Base-by-base conservation (phyloP, 2,888 invertebrate genomes). In the Melitaea athalia region DNA sequence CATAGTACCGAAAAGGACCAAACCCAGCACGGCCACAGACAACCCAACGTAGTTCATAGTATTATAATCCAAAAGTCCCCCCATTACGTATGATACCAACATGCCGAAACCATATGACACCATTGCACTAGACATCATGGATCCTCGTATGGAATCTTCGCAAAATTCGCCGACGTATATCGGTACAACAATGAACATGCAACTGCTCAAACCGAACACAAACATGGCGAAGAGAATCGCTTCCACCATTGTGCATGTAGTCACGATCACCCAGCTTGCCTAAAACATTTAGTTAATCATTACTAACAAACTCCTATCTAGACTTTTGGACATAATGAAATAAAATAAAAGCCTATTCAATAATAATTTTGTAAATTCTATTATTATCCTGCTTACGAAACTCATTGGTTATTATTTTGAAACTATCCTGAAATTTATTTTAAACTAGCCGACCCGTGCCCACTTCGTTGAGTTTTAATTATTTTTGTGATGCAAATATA, bases 111-210 rank as follows among this genome's bases (percentile, higher is more conserved):
- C 80, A 45, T 82, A 85, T 73, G 87, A 86, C 10, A 85, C 78
- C 68, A 87, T 78, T 0, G 82, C 70, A 0, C 81, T 78, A 0
- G 89, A 80, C 0, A 85, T 84, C 82, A 91, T 79, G 2, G 80
- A 77, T 0, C 90, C 91, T 33, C 91, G 75, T 24, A 91, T 83
- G 3, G 85, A 85, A 59, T 89, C 85, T 63, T 88, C 83, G 64
- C 86, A 85, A 43, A 88, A 81, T 73, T 91, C 91, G 42, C 86
- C 80, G 53, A 88, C 75, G 72, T 77, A 89, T 5, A 91, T 81
- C 0, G 86, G 83, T 0, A 81, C 78, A 2, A 85, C 77, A 0
- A 89, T 71, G 61, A 85, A 80, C 0, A 78, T 73, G 0, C 82
- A 76, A 0, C 83, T 82, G 0, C 86, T 81, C 0, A 88, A 49